These are phyloP conservation scores for Melieria picta DNA, from an alignment of 2,888 invertebrate species.

Conservation along the genomic window DNA sequence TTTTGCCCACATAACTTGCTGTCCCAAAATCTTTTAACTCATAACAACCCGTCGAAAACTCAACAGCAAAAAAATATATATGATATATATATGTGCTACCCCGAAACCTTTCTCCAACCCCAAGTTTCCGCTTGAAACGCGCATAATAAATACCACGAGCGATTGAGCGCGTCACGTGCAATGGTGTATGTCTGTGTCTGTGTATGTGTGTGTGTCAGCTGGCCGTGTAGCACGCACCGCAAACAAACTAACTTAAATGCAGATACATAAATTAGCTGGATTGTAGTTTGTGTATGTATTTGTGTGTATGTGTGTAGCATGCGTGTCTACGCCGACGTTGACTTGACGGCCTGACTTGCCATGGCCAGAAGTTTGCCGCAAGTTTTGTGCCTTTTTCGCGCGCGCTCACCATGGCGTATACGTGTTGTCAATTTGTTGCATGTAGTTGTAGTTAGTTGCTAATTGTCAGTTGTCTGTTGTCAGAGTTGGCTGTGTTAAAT, in stretches of 20 bases:
- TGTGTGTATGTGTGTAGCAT: conserved; percentile 27
- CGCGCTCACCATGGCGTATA: conserved; percentile 2
- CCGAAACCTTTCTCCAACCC: too few species aligned
- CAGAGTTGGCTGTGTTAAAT: background rate
- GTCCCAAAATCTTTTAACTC: too few species aligned
- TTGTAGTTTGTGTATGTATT: conserved; percentile 23
- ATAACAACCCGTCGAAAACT: too few species aligned
- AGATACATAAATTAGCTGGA: conserved; percentile 9
- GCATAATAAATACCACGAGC: too few species aligned
- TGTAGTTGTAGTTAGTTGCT: background rate
- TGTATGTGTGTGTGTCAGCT: conserved; percentile 3
- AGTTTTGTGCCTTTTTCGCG: too few species aligned
- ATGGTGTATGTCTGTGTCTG: background rate
- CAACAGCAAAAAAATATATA: too few species aligned
- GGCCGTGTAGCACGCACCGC: background rate
- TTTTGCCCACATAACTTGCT: too few species aligned
- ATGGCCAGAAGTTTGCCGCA: background rate
- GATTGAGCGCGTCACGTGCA: too few species aligned
- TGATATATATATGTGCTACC: too few species aligned
- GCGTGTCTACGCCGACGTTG: background rate
- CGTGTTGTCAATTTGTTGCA: conserved; percentile 26
- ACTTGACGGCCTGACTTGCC: background rate
- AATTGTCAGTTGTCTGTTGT: background rate
- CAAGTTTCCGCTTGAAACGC: too few species aligned
- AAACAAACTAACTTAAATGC: background rate